Base-by-base conservation (phyloP, 2,888 invertebrate genomes). In the Cynaeus angustus region DNA sequence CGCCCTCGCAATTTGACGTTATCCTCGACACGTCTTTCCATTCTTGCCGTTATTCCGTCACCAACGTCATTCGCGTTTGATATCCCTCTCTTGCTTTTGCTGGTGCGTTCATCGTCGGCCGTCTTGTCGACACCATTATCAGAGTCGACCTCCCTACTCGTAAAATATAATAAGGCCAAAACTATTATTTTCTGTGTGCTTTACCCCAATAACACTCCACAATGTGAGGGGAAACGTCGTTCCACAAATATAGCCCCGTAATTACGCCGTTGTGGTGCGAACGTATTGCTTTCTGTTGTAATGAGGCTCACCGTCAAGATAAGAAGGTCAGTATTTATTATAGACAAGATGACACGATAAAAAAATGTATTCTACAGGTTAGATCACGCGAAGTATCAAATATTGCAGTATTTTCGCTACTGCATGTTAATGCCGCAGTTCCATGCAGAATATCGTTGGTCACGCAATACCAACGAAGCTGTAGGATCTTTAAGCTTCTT, bases 81-180 rank as follows among this genome's bases (percentile, higher is more conserved):
- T n/a, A n/a, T 48, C 28, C 12, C 30, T 33, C 66, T 26, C 66
- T 26, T 8, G 12, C n/a, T 21, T n/a, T n/a, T n/a, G n/a, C n/a
- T n/a, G n/a, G n/a, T n/a, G n/a, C n/a, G n/a, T n/a, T n/a, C n/a
- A n/a, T n/a, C n/a, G n/a, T n/a, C 16, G n/a, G 56, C 64, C 72
- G 72, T 76, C 76, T 74, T 77, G 77, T 74, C 75, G 74, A 61
- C 72, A 66, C 77, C 78, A 79, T 80, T 79, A 79, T 77, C 74
- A 73, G 72, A 66, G 73, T 65, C 72, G 72, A 67, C 71, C 72
- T 71, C 61, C 77, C 78, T 75, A 66, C 72, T 72, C 79, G 78
- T 81, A 80, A 81, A 79, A 79, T 79, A 81, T 81, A 81, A 80
- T 81, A 79, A 80, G 80, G 78, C 73, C 78, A 75, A 68, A 76